Evolutionary conservation across 2,888 invertebrate species (phyloP), one percentile per base, ranked within the genome.

Genomic region (Ochropacha duplaris): DNA sequence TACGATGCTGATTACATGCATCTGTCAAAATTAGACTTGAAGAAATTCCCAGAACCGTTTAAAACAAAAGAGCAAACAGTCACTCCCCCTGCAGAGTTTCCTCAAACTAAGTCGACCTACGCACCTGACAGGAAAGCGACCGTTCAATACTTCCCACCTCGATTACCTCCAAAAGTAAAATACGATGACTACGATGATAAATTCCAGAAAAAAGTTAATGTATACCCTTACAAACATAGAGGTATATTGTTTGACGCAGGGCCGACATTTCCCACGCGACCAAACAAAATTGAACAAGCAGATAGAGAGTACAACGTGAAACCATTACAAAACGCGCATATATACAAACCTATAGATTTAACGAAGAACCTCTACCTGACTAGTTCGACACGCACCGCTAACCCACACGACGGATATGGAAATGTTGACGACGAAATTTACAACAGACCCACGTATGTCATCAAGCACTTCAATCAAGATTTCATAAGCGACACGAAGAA

Each of bases 121-220:
- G 61, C 71, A 19, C 80, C 86, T 0, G 85, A 87, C 5, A 78
- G 90, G 52, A 81, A 81, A 54, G 82, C 88, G 1, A 90, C 91
- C 0, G 59, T 92, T 5, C 89, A 91, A 61, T 90, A 89, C 68
- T 92, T 92, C 68, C 91, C 92, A 16, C 92, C 92, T 1, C 72
- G 75, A 56, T 69, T 66, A 4, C 68, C 66, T 0, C 79, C 78
- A n/a, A 80, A 78, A 61, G 62, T 79, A 1, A 82, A 70, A 49
- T 24, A 73, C 1, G 77, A 80, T 39, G 81, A 83, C 51, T 82
- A 84, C 55, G 83, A 86, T 57, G 65, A 64, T 1, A 66, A 74
- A 50, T 84, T 83, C 51, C 78, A 81, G 54, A 71, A 63, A 22
- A 87, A 84, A 77, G 62, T 86, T 2, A 80, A 86, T 56, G 59